Percentiles rank a stretch among this genome's conserved stretches.
Evolutionary conservation across 1,140 invertebrate genomes (phyloP).

Genomic region (Drosophila lini): DNA sequence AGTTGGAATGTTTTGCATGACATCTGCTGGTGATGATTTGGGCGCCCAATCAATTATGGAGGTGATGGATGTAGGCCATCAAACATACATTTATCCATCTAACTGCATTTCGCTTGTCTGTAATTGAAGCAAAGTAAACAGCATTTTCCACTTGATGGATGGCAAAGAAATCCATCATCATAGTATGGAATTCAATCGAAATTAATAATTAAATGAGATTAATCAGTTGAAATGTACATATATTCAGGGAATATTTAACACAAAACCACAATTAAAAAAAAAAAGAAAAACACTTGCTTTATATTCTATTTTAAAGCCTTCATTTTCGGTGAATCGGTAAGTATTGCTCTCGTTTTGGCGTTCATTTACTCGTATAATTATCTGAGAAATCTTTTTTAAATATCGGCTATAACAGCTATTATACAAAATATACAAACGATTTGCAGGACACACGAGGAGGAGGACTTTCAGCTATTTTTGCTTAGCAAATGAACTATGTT

Average conservation of each 20-base stretch:
- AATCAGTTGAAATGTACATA: not conserved
- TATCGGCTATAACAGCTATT: conserved; percentile 27
- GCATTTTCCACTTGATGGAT: not conserved
- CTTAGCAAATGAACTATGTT: conserved; percentile 88
- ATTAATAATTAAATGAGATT: conserved; percentile 1
- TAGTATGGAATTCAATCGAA: not conserved
- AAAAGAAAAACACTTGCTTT: not conserved
- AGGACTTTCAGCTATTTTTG: conserved; percentile 64
- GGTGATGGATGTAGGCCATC: conserved; percentile 8
- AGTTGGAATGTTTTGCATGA: conserved; percentile 5
- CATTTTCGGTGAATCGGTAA: conserved; percentile 1
- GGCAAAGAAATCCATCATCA: conserved; percentile 5
- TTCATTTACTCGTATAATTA: conserved; percentile 3
- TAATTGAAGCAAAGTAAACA: conserved; percentile 8
- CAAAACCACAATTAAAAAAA: not conserved
- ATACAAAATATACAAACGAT: conserved; percentile 38
- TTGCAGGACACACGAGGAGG: conserved; percentile 3
- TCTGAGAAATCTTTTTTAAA: conserved; percentile 19
- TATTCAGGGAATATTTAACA: not conserved
- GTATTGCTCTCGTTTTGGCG: conserved; percentile 22
- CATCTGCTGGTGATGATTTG: conserved; percentile 17
- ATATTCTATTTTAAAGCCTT: conserved; percentile 3
- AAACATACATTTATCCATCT: not conserved
- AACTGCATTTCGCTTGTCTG: conserved; percentile 8
- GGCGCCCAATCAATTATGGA: conserved; percentile 16